Percentiles rank a stretch among this genome's conserved stretches.
Conservation (phyloP, 2,113 vertebrate genomes). For the Fregetta grallaria region DNA sequence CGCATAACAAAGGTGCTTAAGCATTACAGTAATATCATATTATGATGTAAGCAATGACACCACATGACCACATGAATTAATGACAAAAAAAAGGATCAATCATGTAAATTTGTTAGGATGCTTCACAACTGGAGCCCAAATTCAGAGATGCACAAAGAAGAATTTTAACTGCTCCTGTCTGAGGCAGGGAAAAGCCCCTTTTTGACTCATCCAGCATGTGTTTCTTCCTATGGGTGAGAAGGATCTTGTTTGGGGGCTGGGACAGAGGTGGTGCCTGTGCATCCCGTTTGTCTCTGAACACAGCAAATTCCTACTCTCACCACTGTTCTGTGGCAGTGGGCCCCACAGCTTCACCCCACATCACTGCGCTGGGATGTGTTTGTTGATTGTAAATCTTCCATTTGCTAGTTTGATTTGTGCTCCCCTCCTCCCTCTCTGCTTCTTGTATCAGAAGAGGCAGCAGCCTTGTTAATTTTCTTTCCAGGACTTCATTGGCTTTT, state of each 20-base stretch:
- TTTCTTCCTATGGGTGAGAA: neutral
- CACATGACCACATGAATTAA: neutral
- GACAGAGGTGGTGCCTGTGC: neutral
- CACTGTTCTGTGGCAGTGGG: neutral
- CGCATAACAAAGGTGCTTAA: neutral
- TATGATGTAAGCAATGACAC: neutral
- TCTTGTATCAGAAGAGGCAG: neutral
- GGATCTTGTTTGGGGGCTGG: neutral
- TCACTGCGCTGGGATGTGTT: neutral
- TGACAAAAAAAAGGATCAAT: neutral
- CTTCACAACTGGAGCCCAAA: neutral
- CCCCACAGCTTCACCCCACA: neutral
- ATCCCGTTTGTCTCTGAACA: neutral
- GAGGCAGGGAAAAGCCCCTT: neutral
- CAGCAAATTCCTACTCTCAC: neutral
- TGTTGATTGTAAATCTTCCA: neutral
- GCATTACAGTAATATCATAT: neutral
- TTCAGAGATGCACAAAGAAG: neutral
- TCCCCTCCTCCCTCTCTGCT: neutral
- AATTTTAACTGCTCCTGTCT: neutral
- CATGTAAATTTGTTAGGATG: neutral
- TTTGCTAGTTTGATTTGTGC: neutral
- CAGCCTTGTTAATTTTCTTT: neutral
- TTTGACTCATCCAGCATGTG: neutral
- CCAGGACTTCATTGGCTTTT: constrained; percentile 16